Conservation (phyloP, 1,140 invertebrate genomes). For the Ganaspis sp. region DNA sequence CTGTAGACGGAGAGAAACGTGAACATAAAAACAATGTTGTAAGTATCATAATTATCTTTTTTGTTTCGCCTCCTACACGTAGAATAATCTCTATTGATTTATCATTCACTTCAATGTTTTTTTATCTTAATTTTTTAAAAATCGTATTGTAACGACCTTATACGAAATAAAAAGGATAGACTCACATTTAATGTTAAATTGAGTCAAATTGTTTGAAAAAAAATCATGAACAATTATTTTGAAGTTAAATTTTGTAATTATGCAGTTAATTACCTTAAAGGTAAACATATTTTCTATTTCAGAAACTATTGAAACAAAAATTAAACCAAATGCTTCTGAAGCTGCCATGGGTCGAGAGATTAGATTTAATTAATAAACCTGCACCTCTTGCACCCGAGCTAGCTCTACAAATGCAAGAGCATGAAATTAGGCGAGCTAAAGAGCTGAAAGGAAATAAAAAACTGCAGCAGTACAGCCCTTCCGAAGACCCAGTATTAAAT, state of each 20-base stretch:
- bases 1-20: constrained; percentile 79
- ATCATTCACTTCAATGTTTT: too few relatives aligned
- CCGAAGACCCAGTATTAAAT: constrained; percentile 90
- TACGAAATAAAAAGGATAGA: too few relatives aligned
- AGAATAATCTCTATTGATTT: too few relatives aligned
- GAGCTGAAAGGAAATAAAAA: constrained; percentile 83
- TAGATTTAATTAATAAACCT: constrained; percentile 86
- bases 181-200: too few relatives aligned
- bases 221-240: not conserved
- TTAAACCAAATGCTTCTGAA: constrained; percentile 83
- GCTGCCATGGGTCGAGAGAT: constrained; percentile 89
- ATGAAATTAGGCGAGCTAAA: constrained; percentile 82
- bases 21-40: constrained; percentile 82
- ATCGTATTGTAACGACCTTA: too few relatives aligned
- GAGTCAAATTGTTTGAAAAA: not conserved
- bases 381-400: constrained; percentile 90
- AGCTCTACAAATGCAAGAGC: constrained; percentile 84
- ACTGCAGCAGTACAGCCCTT: constrained; percentile 79
- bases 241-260: not conserved
- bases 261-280: too few relatives aligned
- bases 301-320: constrained; percentile 80
- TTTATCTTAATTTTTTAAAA: too few relatives aligned
- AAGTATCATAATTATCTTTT: constrained; percentile 60
- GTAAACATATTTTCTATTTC: constrained; percentile 43
- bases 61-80: too few relatives aligned